Percentiles rank a stretch among this genome's conserved stretches.
These are phyloP conservation scores for Cremastobaeus sp. DNA, from an alignment of 2,888 invertebrate species.

Conservation along the genomic window DNA sequence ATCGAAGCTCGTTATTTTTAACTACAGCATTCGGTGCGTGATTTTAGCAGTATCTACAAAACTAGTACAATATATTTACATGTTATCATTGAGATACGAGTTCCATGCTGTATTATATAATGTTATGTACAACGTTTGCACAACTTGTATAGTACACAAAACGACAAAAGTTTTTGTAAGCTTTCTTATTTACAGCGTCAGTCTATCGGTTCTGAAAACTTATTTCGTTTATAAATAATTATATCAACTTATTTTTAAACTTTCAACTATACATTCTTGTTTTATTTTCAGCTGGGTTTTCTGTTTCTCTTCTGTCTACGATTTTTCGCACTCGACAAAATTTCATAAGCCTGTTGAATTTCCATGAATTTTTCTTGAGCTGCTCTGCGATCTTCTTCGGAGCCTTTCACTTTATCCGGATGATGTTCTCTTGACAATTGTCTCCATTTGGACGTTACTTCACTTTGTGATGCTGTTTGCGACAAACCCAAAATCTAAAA, in stretches of 20 bases:
- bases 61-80: slow-evolving; percentile 19
- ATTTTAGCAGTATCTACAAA: not conserved
- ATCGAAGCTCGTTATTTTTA: slow-evolving; percentile 10
- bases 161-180: slow-evolving; percentile 2
- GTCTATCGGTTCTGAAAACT: slow-evolving; percentile 28
- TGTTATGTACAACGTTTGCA: slow-evolving; percentile 19
- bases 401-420: slow-evolving; percentile 93
- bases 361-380: slow-evolving; percentile 95
- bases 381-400: slow-evolving; percentile 81
- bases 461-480: slow-evolving; percentile 89
- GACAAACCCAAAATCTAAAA: slow-evolving; percentile 86
- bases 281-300: slow-evolving; percentile 77
- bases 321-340: slow-evolving; percentile 89
- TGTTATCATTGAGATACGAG: slow-evolving; percentile 2
- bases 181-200: slow-evolving; percentile 24
- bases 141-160: slow-evolving; percentile 5
- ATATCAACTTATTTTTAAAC: too few species aligned
- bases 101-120: slow-evolving; percentile 6
- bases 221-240: slow-evolving; percentile 13
- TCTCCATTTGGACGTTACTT: slow-evolving; percentile 91
- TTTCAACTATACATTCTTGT: slow-evolving; percentile 4
- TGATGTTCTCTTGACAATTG: slow-evolving; percentile 91
- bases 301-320: slow-evolving; percentile 87
- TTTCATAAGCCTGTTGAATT: slow-evolving; percentile 94
- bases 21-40: not conserved